Evolutionary conservation across 2,888 invertebrate species (phyloP), one percentile per base, ranked within the genome.

Genomic region (Scelioninae gen. 1): DNA sequence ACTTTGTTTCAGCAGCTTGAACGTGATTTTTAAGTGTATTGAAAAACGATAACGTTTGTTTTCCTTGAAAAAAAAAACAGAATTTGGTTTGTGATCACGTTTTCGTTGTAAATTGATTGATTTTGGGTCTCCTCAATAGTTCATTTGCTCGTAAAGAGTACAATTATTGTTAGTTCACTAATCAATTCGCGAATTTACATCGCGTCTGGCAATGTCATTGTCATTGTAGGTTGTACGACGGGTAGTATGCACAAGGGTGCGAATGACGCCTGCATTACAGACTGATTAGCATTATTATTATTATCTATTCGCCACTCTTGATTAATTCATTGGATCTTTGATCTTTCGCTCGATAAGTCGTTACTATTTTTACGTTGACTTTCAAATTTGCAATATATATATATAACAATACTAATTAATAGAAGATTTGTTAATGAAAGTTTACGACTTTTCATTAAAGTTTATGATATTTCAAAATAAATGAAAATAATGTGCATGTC

Each of bases 211-310:
- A 78, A 65, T 71, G 69, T 58, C 71, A 71, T 71, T 78, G 58
- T 9, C 65, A 38, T 56, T 65, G 23, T 43, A 53, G n/a, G 56
- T 56, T 7, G 38, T 65, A 49, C 23, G 65, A 56, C 56, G 23
- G 75, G 63, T 65, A 43, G 45, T 31, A 34, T 65, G 56, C 43
- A 63, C 32, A 43, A 62, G 38, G 16, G 10, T 6, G 40, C 55
- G 49, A 60, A 56, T 60, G 69, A 78, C 43, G 69, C 56, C 15
- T 78, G 51, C 32, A 49, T 58, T 55, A 65, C 56, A 34, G 72
- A 79, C 72, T 72, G 66, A 79, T 79, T 79, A 79, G 65, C 71
- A 58, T 65, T 47, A 65, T 78, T 78, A 71, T 60, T 60, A 11
- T 31, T 32, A 34, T 31, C 16, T 31, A 32, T 40, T 58, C 58